Conservation (phyloP, 2,888 invertebrate species). For the Ypsolopha sequella region DNA sequence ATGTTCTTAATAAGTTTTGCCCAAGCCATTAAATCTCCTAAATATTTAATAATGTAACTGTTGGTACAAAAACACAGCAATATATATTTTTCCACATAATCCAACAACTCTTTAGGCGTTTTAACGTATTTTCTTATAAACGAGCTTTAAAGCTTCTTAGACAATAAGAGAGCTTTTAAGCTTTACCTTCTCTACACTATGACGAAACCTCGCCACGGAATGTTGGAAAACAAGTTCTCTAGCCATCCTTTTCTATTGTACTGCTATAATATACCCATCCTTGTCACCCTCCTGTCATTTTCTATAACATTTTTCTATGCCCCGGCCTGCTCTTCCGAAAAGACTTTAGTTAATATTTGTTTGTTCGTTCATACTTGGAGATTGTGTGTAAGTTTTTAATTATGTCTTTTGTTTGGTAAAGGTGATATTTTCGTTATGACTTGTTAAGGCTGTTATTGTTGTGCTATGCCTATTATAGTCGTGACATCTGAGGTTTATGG, state of each 20-base stretch:
- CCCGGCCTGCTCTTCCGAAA: conserved; percentile 47
- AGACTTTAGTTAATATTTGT: conserved; percentile 50
- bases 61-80: no score
- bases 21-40: no score
- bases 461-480: not conserved
- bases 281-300: conserved; percentile 66
- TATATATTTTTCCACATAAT: no score
- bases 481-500: not conserved
- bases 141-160: no score
- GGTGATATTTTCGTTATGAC: conserved; percentile 51
- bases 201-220: conserved; percentile 58
- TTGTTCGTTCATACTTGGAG: conserved; percentile 37
- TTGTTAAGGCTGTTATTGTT: conserved; percentile 26
- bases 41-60: no score
- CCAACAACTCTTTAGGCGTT: no score
- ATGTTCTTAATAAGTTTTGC: no score
- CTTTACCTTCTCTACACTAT: not conserved
- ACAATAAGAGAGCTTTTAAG: not conserved
- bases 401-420: conserved; percentile 60
- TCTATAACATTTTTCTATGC: conserved; percentile 69
- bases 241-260: conserved; percentile 56
- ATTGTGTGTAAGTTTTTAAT: conserved; percentile 18
- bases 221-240: conserved; percentile 65
- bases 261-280: conserved; percentile 43
- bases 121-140: no score